Evolutionary conservation across 1,140 invertebrate species (phyloP), one percentile per base, ranked within the genome.

Genomic region (Colletes latitarsis): DNA sequence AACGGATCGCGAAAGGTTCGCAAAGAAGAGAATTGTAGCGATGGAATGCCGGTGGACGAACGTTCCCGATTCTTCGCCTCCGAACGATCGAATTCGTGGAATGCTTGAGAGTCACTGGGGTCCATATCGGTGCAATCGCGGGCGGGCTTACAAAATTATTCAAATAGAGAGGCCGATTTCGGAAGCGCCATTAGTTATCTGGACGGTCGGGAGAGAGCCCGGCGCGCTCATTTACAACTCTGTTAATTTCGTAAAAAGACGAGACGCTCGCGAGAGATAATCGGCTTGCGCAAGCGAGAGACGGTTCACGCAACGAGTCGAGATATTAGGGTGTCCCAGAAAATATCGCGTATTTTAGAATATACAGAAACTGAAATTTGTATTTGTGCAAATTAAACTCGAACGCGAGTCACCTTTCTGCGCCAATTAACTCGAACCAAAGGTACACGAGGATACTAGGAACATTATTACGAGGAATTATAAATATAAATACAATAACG

Each of bases 241-340:
- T 73, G 80, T 88, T 85, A 84, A 88, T 88, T 88, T 88, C 83
- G 80, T 85, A 78, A 60, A 76, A 79, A 75, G 70, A n/a, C 71
- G 62, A 79, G 66, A 62, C 43, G 73, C 72, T 15, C 66, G 46
- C 9, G 62, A 21, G 19, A 49, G 80, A 71, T 76, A 71, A 85
- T 84, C 77, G 49, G 14, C 46, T 79, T 72, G 46, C 70, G 70
- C 15, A 81, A 74, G 62, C n/a, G 21, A 14, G 6, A 15, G 39
- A 43, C 49, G n/a, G 46, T 64, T 41, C 21, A 69, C 66, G 21
- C 71, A 17, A 9, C 8, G 49, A n/a, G 10, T 10, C 14, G 39
- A 9, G 43, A 46, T 9, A 46, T 46, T 46, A 46, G 43, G 43
- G 43, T 46, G 43, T 46, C 43, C 43, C 43, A 46, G 43, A 46